Evolutionary conservation across 2,113 vertebrate genomes (phyloP).

Genomic region (Thomomys bottae): DNA sequence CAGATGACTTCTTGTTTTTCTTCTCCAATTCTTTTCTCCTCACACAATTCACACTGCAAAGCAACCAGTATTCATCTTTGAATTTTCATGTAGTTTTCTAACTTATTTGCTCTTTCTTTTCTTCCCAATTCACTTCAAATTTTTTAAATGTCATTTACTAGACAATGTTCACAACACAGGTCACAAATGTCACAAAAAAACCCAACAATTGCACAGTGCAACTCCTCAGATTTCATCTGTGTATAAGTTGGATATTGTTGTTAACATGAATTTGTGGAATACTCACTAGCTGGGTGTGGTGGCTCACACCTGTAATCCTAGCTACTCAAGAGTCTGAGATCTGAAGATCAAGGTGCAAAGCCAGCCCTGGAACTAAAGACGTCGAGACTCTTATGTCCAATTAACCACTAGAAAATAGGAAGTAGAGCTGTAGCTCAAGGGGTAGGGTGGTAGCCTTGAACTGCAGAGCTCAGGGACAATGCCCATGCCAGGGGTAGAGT

Average conservation of each 20-base stretch:
- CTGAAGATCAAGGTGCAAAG: too few species aligned
- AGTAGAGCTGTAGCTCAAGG: too few species aligned
- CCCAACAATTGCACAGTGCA: neutral
- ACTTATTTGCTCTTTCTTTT: conserved; percentile 27
- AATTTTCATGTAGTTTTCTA: neutral
- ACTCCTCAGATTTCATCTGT: neutral
- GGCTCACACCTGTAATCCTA: too few species aligned
- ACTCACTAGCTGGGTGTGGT: too few species aligned
- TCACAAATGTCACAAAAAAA: neutral
- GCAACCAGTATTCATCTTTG: neutral
- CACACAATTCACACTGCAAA: conserved; percentile 3
- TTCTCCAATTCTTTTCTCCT: neutral
- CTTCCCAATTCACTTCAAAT: neutral
- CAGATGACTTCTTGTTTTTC: neutral
- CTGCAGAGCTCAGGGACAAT: too few species aligned
- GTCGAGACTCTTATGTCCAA: too few species aligned
- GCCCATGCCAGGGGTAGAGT: too few species aligned
- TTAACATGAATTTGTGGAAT: neutral
- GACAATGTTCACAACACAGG: neutral
- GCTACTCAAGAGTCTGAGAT: too few species aligned
- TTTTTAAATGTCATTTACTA: neutral
- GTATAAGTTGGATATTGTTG: neutral
- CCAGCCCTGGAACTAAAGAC: too few species aligned
- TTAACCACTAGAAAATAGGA: too few species aligned
- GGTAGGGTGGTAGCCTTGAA: too few species aligned